A percentile compares a stretch with the other conserved stretches of the same genome.
phyloP scores from a whole-genome alignment of 2,797 vertebrate species.

The Varecia variegata region DNA sequence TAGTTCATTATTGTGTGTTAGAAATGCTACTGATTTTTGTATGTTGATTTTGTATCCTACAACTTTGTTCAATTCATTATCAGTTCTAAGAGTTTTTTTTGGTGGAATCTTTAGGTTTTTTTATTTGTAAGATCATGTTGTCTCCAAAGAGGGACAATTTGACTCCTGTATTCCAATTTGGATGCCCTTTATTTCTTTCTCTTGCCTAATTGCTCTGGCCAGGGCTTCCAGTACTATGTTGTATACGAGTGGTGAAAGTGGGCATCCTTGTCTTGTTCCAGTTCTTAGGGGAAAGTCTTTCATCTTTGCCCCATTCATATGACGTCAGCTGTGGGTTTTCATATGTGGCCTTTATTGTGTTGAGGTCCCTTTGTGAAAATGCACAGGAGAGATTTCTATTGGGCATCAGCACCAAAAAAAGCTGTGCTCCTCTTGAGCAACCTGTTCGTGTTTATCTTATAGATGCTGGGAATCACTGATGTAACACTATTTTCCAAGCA shows the following conservation, averaged over 20 bases:
- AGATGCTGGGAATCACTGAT: not conserved
- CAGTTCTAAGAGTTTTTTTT: not conserved
- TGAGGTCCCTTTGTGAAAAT: not conserved
- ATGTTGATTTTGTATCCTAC: not conserved
- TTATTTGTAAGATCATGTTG: not conserved
- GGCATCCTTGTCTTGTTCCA: not conserved
- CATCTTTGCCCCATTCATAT: not conserved
- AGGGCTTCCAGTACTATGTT: not conserved
- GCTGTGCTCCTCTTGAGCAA: not conserved
- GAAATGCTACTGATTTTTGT: not conserved
- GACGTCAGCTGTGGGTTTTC: not conserved
- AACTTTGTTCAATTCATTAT: not conserved
- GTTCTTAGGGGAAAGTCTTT: not conserved
- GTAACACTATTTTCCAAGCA: not conserved
- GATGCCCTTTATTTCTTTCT: not conserved
- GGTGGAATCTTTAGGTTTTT: not conserved
- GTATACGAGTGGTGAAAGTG: not conserved
- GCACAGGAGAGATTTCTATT: not conserved
- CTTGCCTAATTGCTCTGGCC: not conserved
- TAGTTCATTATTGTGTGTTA: not conserved
- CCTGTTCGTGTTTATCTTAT: not conserved
- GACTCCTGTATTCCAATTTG: not conserved
- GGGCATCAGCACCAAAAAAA: not conserved
- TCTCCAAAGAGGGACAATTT: not conserved
- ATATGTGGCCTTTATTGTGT: not conserved